Evolutionary conservation across 2,888 invertebrate species (phyloP).

Genomic region (Troglohyphantes excavatus): DNA sequence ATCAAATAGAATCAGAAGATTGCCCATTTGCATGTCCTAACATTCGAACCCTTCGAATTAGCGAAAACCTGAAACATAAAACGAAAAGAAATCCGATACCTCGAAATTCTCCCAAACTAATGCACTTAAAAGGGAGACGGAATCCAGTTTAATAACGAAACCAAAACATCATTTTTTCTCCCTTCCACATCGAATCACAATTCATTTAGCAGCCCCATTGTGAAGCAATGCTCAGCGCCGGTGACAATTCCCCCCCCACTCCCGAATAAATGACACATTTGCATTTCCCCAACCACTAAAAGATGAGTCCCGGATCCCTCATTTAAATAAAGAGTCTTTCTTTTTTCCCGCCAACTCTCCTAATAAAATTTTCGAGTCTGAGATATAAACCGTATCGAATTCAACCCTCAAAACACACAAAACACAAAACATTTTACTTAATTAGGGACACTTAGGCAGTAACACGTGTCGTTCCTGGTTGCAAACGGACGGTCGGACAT

Average conservation of each 20-base stretch:
- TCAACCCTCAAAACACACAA: conserved; percentile 61
- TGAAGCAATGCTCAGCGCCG: conserved; percentile 16
- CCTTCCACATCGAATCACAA: conserved; percentile 12
- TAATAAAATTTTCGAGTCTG: conserved; percentile 63
- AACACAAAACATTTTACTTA: conserved; percentile 69
- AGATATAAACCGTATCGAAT: conserved; percentile 43
- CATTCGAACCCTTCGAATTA: conserved; percentile 4
- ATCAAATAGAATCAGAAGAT: too few species aligned
- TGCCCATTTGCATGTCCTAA: too few species aligned
- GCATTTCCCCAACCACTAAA: conserved; percentile 28
- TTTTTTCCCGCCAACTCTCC: conserved; percentile 43
- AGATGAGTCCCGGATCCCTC: not conserved
- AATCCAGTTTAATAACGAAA: conserved; percentile 26
- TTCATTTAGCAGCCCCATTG: conserved; percentile 41
- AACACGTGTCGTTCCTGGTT: conserved; percentile 56
- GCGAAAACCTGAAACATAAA: conserved; percentile 23
- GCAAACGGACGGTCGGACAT: conserved; percentile 9
- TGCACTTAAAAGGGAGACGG: not conserved
- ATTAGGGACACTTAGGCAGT: conserved; percentile 64
- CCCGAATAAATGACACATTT: conserved; percentile 67
- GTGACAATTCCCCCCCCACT: conserved; percentile 59
- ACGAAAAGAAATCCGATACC: conserved; percentile 53
- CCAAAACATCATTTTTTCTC: not conserved
- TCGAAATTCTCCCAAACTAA: not conserved
- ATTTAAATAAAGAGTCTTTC: not conserved